Evolutionary conservation across 2,797 vertebrate species (phyloP), one percentile per base, ranked within the genome.

Genomic region (Tamandua tetradactyla): DNA sequence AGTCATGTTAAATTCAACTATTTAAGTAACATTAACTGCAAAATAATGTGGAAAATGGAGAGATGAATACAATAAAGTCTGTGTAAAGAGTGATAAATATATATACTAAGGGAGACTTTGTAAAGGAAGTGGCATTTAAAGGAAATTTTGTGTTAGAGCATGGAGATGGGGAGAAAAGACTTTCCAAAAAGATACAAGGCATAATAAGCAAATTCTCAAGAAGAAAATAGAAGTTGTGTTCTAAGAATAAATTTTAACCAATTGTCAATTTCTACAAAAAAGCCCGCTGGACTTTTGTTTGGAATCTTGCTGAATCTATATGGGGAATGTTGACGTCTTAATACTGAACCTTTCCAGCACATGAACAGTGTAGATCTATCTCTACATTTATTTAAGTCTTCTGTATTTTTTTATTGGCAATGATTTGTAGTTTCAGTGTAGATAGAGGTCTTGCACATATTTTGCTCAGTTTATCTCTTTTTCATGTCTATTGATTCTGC

Each of bases 401-500:
- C 14, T 80, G 15, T 87, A 68, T 81, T 80, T 80, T 42, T 66
- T 64, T 20, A 14, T 86, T 40, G 57, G 57, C 47, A 57, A 3
- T 91, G 20, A 49, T 94, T 86, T 42, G 35, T 6, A 66, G 25
- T 74, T 86, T 74, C 37, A 81, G 0, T 49, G 8, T 90, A 20
- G 55, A 72, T 85, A 20, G 64, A 72, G 42, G 44, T 64, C 22
- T 79, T 87, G 20, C 1, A n/a, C 15, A n/a, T 25, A 61, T 25
- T 68, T 57, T 40, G 4, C 25, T 82, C 37, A 74, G 47, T 88
- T 89, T 82, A 76, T n/a, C n/a, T 62, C 20, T 66, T 30, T 83
- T 88, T 89, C 35, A 40, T 61, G 7, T 88, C 64, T 23, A 87
- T 88, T 88, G 72, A 64, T 93, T 93, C 37, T 75, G 20, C 47